Base-by-base conservation (phyloP, 2,888 invertebrate genomes). In the Leptopilina myrica region DNA sequence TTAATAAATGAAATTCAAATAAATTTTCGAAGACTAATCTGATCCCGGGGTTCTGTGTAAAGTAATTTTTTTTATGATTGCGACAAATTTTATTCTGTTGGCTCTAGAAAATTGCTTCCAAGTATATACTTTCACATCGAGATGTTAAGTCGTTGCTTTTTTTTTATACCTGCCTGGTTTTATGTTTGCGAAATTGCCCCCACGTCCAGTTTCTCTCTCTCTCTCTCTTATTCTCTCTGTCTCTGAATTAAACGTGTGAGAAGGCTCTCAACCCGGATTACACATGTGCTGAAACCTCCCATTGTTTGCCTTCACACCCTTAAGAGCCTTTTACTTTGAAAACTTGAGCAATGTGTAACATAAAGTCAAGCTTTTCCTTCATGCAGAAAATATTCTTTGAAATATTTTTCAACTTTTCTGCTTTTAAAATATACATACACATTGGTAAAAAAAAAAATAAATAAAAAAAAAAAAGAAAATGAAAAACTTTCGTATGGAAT, bases 71-170 rank as follows among this genome's bases (percentile, higher is more conserved):
- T 69, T 69, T 33, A 69, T 26, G 26, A 69, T 53, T n/a, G 49
- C 5, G 20, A 9, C 15, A 46, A 67, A 67, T 69, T 26, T 56
- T 69, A 69, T 69, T 69, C 15, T 69, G 53, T 53, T 69, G 26
- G 53, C 33, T 53, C 53, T n/a, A 14, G 49, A 33, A 69, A 69
- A 53, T 53, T 69, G 53, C 26, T 56, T 26, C n/a, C 53, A 26
- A 62, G 46, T 77, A 33, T 77, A 33, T 49, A 64, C 40, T 62
- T 46, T 78, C 15, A 40, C 46, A 33, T 73, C 64, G 77, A 82
- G 79, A 81, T 83, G 83, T 78, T 81, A 79, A 77, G 80, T 81
- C 76, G 80, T 76, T 59, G 56, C 62, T 43, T 81, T 79, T 33
- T 33, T 33, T 76, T 81, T 79, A 46, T 78, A 80, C 81, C 82